Evolutionary conservation across 1,140 invertebrate genomes (phyloP).

Genomic region (Ostrea denselamellosa): DNA sequence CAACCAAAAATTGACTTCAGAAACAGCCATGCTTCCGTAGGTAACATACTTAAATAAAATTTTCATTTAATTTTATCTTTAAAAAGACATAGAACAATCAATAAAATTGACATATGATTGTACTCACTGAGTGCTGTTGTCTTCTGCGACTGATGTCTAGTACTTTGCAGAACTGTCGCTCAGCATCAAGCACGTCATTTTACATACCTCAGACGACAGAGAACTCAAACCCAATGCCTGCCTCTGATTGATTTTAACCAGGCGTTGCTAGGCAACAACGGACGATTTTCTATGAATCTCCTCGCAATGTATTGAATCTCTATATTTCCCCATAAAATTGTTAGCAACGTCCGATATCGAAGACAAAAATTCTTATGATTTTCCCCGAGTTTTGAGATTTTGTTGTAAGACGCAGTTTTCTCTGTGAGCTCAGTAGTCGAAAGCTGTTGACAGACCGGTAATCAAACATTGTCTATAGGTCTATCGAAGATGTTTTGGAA

Average conservation of each 20-base stretch:
- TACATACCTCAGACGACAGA: conserved; percentile 10
- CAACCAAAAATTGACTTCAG: too few relatives aligned
- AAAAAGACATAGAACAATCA: too few relatives aligned
- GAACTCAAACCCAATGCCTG: conserved; percentile 17
- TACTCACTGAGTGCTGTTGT: neutral
- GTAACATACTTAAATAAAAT: too few relatives aligned
- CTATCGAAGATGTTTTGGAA: conserved; percentile 15
- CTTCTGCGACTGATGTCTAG: neutral
- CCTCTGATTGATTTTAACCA: conserved; percentile 39
- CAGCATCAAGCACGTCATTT: conserved; percentile 4
- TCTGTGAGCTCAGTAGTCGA: neutral
- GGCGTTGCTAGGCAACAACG: conserved; percentile 37
- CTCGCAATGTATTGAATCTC: conserved; percentile 24
- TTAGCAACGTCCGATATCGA: neutral
- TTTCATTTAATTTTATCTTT: too few relatives aligned
- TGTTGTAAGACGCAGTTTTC: neutral
- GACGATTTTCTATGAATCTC: conserved; percentile 32
- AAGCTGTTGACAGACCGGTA: neutral
- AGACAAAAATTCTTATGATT: neutral
- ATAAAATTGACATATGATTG: neutral
- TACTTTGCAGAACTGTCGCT: neutral
- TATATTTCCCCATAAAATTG: conserved; percentile 29
- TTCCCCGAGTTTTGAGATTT: neutral
- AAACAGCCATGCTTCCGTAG: too few relatives aligned
- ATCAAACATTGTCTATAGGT: neutral